These are phyloP conservation scores for Anagrus nilaparvatae DNA, from an alignment of 1,140 invertebrate genomes.

Conservation along the genomic window DNA sequence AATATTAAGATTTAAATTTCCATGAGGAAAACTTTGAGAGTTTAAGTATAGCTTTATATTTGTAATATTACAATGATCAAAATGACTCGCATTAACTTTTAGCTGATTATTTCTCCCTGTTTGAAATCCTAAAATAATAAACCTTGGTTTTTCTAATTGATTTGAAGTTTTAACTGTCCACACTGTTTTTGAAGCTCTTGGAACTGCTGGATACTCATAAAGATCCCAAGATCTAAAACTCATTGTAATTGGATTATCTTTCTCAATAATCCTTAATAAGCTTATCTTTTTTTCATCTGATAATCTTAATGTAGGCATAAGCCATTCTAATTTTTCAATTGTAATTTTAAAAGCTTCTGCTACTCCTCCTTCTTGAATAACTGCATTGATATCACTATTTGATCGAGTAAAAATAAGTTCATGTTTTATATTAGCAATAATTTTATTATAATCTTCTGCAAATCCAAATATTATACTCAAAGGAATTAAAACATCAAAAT, in stretches of 20 bases:
- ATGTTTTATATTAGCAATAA: slow-evolving; percentile 36
- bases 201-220: slow-evolving; percentile 28
- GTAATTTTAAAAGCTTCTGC: slow-evolving; percentile 14
- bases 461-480: slow-evolving; percentile 34
- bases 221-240: slow-evolving; percentile 29
- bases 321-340: slow-evolving; percentile 16
- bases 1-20: slow-evolving; percentile 7
- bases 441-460: slow-evolving; percentile 39
- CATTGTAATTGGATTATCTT: slow-evolving; percentile 19
- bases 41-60: slow-evolving; percentile 12
- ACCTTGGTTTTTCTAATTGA: slow-evolving; percentile 18
- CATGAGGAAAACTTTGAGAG: slow-evolving; percentile 7
- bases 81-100: slow-evolving; percentile 8
- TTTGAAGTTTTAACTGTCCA: slow-evolving; percentile 17
- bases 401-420: slow-evolving; percentile 34
- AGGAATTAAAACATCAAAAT: slow-evolving; percentile 32
- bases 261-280: slow-evolving; percentile 19
- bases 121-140: slow-evolving; percentile 20
- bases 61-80: slow-evolving; percentile 18
- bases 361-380: slow-evolving; percentile 3
- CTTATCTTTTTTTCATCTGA: too few species aligned
- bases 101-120: slow-evolving; percentile 13
- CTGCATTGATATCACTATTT: slow-evolving; percentile 20
- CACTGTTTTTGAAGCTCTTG: slow-evolving; percentile 17
- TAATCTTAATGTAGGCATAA: slow-evolving; percentile 14